A percentile compares a stretch with the other conserved stretches of the same genome.
Conservation (phyloP, 2,797 vertebrate species). For the Myoxocephalus aenaeus region DNA sequence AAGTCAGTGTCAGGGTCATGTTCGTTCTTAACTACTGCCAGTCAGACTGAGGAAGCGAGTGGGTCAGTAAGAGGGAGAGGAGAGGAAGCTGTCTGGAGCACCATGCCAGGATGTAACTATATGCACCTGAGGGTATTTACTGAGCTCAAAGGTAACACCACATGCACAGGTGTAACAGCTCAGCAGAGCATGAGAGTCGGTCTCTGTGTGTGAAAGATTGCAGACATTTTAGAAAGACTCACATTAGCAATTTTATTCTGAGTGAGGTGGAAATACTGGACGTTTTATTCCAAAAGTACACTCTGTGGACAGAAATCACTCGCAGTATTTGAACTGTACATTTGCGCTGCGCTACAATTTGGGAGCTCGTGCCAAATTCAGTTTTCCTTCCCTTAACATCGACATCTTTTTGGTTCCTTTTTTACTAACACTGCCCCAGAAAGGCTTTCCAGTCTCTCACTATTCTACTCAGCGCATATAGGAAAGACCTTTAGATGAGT, state of each 20-base stretch:
- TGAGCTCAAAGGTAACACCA: slow-evolving; percentile 64
- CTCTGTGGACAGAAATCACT: slow-evolving; percentile 30
- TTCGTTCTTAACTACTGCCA: slow-evolving; percentile 76
- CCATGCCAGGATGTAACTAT: slow-evolving; percentile 54
- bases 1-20: slow-evolving; percentile 73
- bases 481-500: slow-evolving; percentile 70
- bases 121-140: slow-evolving; percentile 75
- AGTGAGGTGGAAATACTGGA: slow-evolving; percentile 51
- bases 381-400: slow-evolving; percentile 40
- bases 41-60: slow-evolving; percentile 63
- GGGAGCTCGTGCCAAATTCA: slow-evolving; percentile 50
- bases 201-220: slow-evolving; percentile 15
- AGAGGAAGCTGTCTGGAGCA: slow-evolving; percentile 45
- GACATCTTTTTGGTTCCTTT: slow-evolving; percentile 47
- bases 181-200: slow-evolving; percentile 46
- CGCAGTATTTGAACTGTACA: slow-evolving; percentile 36
- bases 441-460: slow-evolving; percentile 43
- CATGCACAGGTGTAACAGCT: slow-evolving; percentile 71
- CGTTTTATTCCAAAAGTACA: slow-evolving; percentile 46
- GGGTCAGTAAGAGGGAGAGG: slow-evolving; percentile 47
- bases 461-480: slow-evolving; percentile 42
- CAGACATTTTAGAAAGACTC: slow-evolving; percentile 58
- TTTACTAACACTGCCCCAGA: slow-evolving; percentile 43
- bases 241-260: slow-evolving; percentile 46
- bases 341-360: slow-evolving; percentile 52